Conservation (phyloP, 2,113 vertebrate genomes). For the Megatriorchis doriae region DNA sequence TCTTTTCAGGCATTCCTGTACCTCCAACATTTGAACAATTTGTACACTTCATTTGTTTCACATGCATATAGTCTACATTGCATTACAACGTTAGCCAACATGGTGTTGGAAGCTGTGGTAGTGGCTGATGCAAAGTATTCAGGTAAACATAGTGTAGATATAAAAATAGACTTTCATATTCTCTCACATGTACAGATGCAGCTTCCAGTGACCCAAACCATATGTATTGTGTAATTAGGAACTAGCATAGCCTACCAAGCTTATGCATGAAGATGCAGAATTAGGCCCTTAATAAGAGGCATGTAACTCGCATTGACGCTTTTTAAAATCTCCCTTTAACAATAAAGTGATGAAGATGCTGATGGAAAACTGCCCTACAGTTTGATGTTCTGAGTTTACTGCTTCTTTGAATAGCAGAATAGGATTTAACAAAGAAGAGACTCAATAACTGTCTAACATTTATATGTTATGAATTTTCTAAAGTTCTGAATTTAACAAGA, state of each 20-base stretch:
- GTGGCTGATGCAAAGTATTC: not conserved
- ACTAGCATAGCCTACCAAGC: not conserved
- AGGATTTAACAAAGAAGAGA: not conserved
- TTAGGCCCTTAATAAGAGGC: not conserved
- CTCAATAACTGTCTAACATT: not conserved
- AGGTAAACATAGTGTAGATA: not conserved
- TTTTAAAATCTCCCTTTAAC: not conserved
- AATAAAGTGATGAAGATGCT: not conserved
- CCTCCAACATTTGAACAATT: not conserved
- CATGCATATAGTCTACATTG: not conserved
- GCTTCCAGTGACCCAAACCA: not conserved
- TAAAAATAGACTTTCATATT: not conserved
- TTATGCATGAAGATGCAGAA: not conserved
- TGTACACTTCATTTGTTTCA: not conserved
- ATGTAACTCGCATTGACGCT: not conserved
- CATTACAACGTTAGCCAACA: not conserved
- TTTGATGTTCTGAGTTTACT: not conserved
- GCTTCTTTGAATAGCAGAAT: not conserved
- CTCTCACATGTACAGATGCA: not conserved
- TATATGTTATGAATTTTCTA: not conserved
- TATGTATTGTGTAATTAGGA: rapidly evolving
- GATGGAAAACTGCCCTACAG: not conserved
- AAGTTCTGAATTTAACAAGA: not conserved
- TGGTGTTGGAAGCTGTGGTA: not conserved
- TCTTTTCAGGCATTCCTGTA: not conserved